Evolutionary conservation across 2,797 vertebrate species (phyloP), one percentile per base, ranked within the genome.

Genomic region (Helostoma temminkii): DNA sequence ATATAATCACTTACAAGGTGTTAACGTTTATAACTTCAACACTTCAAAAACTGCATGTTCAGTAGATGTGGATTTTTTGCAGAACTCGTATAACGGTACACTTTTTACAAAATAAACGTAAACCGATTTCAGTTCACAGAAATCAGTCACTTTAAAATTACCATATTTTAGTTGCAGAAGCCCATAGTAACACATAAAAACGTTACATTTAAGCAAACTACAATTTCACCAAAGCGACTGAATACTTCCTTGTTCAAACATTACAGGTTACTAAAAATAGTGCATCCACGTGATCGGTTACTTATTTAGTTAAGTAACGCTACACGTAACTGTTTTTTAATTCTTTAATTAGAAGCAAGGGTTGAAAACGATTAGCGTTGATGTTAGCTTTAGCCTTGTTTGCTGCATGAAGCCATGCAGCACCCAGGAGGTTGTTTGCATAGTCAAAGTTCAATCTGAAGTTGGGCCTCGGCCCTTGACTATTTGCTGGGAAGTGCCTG

Each of bases 391-490:
- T 36, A 9, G 4, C 28, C 15, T 26, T 4, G 52, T 50, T 61
- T 11, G 22, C 16, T 9, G 0, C n/a, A 46, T 5, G 21, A 25
- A 46, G 14, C 42, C 39, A 39, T 59, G 65, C 45, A 60, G 36
- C 48, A 59, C 3, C 16, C 15, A 3, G 12, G 16, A 34, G 36
- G 12, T 41, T 47, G 54, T 78, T 71, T 73, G 65, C 49, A 3
- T 22, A 68, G 32, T 42, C 73, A 83, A 91, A 89, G 86, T 91
- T 86, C 80, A 73, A 54, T 1, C 57, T 15, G 9, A 78, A 80
- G 63, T 81, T 85, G 47, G 88, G 87, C 86, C 84, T 83, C 2
- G 10, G 19, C 6, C 42, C 15, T 24, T 0, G 25, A 37, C 79
- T 73, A 83, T 53, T 79, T 71, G 50, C 71, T 70, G 72, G 8